Base-by-base conservation (phyloP, 2,888 invertebrate genomes). In the Brenthis daphne region DNA sequence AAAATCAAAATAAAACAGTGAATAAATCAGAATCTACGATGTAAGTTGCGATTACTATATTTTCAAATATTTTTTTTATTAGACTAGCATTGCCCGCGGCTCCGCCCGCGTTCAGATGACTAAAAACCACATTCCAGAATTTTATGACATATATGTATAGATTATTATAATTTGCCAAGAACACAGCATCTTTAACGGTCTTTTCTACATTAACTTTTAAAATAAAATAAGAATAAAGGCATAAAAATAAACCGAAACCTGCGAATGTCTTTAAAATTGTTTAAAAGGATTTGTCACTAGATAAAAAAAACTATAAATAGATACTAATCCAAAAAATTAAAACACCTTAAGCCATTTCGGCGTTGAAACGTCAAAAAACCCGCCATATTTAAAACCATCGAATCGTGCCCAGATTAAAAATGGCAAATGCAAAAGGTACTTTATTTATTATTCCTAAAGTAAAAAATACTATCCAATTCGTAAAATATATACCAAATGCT, bases 401-500 rank as follows among this genome's bases (percentile, higher is more conserved):
- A 57, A 37, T 66, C 68, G 64, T 33, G 63, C 33, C 64, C 66
- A 72, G 70, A 73, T 73, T 72, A 73, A 64, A 72, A 68, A 68
- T 67, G 12, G 55, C 48, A 47, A 51, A 43, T 16, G 13, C 24
- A 47, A 68, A 71, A 58, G 29, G 48, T 13, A 37, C 14, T 29
- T 8, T 54, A 48, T 37, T 54, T 57, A 65, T 68, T 55, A 64
- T 55, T 58, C 48, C 63, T 65, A 47, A 48, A 53, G 48, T 43
- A 43, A 61, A 64, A 67, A 71, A 71, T 51, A 50, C 47, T 11
- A 47, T 60, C 29, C 47, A 33, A 47, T 54, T 14, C 55, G 57
- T 51, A 33, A 29, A n/a, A 53, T 12, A 69, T 68, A 70, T 69
- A 75, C 75, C 73, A 72, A 67, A 58, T 65, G 65, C 60, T 78